Base-by-base conservation (phyloP, 1,140 invertebrate genomes). In the Brachionus koreanus region DNA sequence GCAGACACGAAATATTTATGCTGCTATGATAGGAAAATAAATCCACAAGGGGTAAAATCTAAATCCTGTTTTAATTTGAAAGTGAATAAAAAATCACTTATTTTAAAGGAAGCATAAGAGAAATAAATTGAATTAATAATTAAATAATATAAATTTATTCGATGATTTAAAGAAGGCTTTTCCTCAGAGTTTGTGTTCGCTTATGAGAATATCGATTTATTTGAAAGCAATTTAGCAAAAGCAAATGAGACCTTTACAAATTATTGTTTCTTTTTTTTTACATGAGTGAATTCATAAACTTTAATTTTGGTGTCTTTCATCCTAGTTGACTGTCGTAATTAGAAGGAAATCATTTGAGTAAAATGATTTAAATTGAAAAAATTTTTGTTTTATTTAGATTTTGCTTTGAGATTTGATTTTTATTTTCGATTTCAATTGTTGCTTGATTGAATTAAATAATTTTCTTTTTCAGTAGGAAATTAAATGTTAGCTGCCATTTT, bases 281-380 rank as follows among this genome's bases (percentile, higher is more conserved):
- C 37, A 39, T 69, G 29, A 39, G 33, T 42, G 29, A 69, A 69
- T 69, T 39, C 29, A 43, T 69, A 69, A 69, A 69, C 16, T 65
- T 65, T 33, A 65, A 65, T 65, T 65, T 65, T 65, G 25, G 25
- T 65, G 9, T 37, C 29, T 65, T 65, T 65, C 63, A 29, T 35
- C 33, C 63, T 65, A 13, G 25, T 2, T 65, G 25, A 5, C 63
- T 65, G 25, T 65, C 63, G 63, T 37, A 65, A 65, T 65, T 65
- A 69, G 16, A 7, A 69, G 65, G 65, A 69, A 69, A 69, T 69
- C 65, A 37, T 69, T 69, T 69, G 65, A 69, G 65, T 69, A 69
- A 69, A 42, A 39, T 37, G 37, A 57, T 57, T 57, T 57, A 69
- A 37, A 69, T 39, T 13, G 37, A 69, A 69, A 16, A 19, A 37